phyloP scores from a whole-genome alignment of 2,797 vertebrate species.

The Pseudomugil tenellus region DNA sequence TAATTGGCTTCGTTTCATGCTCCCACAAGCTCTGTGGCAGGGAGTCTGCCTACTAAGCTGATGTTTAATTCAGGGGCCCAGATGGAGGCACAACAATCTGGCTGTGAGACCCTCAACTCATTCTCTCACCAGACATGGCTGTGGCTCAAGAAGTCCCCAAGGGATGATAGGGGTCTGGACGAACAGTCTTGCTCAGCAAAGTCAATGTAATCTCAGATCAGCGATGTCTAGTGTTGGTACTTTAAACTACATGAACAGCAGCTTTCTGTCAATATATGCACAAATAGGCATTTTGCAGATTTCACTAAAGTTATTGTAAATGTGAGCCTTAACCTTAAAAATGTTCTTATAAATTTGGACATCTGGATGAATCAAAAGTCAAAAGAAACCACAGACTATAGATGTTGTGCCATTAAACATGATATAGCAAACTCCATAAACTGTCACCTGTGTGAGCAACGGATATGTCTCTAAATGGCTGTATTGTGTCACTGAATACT shows the following conservation, averaged over 20 bases:
- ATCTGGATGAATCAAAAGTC: too few species aligned
- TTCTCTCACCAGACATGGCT: slow-evolving; percentile 60
- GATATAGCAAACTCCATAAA: neutral
- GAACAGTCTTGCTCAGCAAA: slow-evolving; percentile 30
- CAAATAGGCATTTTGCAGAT: neutral
- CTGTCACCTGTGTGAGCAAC: neutral
- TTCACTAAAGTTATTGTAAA: neutral
- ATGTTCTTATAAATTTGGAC: neutral
- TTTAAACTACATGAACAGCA: slow-evolving; percentile 31
- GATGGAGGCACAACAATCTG: slow-evolving; percentile 71
- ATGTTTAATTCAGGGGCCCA: slow-evolving; percentile 80
- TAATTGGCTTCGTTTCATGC: slow-evolving; percentile 68
- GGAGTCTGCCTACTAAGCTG: slow-evolving; percentile 63
- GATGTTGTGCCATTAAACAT: neutral
- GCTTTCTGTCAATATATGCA: slow-evolving; percentile 7
- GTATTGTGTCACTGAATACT: neutral
- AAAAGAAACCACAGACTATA: neutral
- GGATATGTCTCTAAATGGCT: neutral
- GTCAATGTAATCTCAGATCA: slow-evolving; percentile 41
- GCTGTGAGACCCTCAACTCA: slow-evolving; percentile 63
- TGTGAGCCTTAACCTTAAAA: neutral
- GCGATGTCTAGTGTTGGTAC: slow-evolving; percentile 41
- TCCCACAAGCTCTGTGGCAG: slow-evolving; percentile 62
- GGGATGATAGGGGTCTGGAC: slow-evolving; percentile 26
- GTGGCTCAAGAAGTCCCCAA: slow-evolving; percentile 25